Base-by-base conservation (phyloP, 37 sponge, comb jelly and placozoan genomes). In the Hexactinellida sp. region DNA sequence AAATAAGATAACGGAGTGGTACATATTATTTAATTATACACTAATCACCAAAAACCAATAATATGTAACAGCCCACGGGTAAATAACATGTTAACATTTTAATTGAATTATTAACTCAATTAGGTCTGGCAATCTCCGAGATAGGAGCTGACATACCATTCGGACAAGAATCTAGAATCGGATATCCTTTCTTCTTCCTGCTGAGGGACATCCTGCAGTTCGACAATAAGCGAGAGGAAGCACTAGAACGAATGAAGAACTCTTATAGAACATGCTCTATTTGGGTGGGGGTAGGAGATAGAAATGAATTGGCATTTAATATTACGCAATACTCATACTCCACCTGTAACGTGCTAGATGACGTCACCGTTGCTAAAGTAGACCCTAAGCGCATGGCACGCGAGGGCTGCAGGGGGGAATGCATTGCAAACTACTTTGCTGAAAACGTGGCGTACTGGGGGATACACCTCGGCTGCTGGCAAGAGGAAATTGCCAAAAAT, bases 181-280 rank as follows among this genome's bases (percentile, higher is more conserved):
- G 91, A 1, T 86, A 88, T 16, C 89, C 91, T 24, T 91, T 91
- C 85, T 88, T 85, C 55, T 55, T 91, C 83, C 84, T 91, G n/a
- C 86, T 88, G 54, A 83, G 87, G 54, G 91, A 91, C 71, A 82
- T 91, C 28, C 55, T 91, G 1, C 91, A 91, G 82, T 91, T 91
- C 88, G 91, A 91, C 54, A 63, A 84, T 24, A 55, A 85, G 30
- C 41, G 88, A 34, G 41, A 91, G 24, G 82, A 91, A 0, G 86
- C 91, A 37, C 55, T 88, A n/a, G 36, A 86, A 88, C 83, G 89
- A 25, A 91, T 91, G 32, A 24, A 84, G 86, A 51, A 88, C 30
- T 88, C 91, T 0, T 88, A 91, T 71, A 36, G 91, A 30, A 91
- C 91, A n/a, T 91, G 91, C 54, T 91, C 91, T 36, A 91, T 91